Percentiles rank a stretch among this genome's conserved stretches.
Evolutionary conservation across 2,797 vertebrate species (phyloP).

Genomic region (Myotis vivesi): DNA sequence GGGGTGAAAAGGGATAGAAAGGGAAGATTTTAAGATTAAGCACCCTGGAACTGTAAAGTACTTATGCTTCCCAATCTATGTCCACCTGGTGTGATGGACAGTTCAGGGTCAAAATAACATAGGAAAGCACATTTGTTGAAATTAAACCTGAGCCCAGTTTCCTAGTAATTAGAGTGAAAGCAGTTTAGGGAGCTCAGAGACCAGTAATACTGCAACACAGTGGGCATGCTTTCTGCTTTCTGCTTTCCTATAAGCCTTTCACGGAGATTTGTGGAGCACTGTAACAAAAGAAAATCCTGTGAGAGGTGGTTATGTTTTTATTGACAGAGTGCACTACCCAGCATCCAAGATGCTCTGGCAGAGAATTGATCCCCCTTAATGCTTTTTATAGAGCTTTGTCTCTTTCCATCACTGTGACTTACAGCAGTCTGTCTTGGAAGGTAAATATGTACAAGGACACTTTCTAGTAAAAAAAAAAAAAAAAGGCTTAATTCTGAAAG

Average conservation of each 20-base stretch:
- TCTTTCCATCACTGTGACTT: slow-evolving; percentile 43
- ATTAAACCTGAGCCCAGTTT: slow-evolving; percentile 20
- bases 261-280: neutral
- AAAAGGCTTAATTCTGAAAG: neutral
- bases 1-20: neutral
- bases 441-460: neutral
- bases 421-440: slow-evolving; percentile 4
- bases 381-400: slow-evolving; percentile 35
- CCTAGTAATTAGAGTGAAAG: slow-evolving; percentile 41
- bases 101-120: slow-evolving; percentile 15
- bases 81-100: neutral
- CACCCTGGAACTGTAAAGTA: neutral
- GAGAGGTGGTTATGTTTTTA: slow-evolving; percentile 60
- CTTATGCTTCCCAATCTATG: neutral
- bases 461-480: neutral
- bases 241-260: neutral
- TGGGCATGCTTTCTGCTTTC: slow-evolving; percentile 16
- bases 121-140: neutral
- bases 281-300: slow-evolving; percentile 60
- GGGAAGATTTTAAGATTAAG: slow-evolving; percentile 31
- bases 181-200: neutral
- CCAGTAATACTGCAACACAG: neutral
- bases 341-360: neutral
- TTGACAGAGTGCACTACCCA: slow-evolving; percentile 31
- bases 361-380: slow-evolving; percentile 50